phyloP scores from a whole-genome alignment of 2,113 vertebrate species.

The Hemiprocne comata region DNA sequence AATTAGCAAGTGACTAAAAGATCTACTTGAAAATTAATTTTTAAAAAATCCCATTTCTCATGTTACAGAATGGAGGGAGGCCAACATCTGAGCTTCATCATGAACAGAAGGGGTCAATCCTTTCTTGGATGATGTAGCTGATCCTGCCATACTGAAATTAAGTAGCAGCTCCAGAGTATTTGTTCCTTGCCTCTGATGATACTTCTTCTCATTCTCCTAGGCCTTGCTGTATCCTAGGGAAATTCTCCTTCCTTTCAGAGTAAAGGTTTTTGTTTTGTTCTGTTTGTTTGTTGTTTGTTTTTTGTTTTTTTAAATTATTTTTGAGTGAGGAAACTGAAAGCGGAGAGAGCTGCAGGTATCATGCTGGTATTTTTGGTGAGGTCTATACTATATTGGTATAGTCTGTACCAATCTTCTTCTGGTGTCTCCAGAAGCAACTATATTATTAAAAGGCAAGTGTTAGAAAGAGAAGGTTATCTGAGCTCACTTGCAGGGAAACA shows the following conservation, averaged over 20 bases:
- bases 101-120: background rate
- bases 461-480: background rate
- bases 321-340: background rate
- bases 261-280: fast-evolving
- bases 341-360: background rate
- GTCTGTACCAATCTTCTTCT: background rate
- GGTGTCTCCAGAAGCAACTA: background rate
- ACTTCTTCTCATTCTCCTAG: background rate
- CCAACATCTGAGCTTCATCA: background rate
- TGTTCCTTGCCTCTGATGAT: background rate
- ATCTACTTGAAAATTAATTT: background rate
- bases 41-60: background rate
- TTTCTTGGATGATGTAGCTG: background rate
- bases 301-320: background rate
- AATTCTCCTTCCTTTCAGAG: background rate
- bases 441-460: background rate
- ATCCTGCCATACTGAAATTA: background rate
- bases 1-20: background rate
- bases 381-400: background rate
- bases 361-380: background rate
- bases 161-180: background rate
- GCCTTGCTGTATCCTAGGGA: background rate
- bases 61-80: background rate
- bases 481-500: background rate
- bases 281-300: too few relatives aligned